These are phyloP conservation scores for Bombus turneri DNA, from an alignment of 1,140 invertebrate species.

Conservation along the genomic window DNA sequence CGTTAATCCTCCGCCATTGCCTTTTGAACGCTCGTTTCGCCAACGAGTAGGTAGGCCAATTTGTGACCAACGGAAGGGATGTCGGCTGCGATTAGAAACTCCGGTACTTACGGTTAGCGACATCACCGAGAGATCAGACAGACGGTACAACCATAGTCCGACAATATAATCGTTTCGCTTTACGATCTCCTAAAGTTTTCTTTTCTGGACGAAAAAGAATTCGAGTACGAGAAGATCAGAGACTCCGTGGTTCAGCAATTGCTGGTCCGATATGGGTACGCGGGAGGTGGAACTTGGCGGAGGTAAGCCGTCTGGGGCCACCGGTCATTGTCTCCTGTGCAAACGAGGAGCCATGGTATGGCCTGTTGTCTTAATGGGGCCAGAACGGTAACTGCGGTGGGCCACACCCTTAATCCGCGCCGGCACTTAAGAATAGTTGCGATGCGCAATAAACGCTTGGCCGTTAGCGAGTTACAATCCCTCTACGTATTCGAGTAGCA, in stretches of 20 bases:
- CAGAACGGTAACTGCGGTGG: slow-evolving; percentile 53
- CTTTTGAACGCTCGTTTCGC: not conserved
- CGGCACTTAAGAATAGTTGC: slow-evolving; percentile 52
- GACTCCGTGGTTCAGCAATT: not conserved
- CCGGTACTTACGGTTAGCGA: not conserved
- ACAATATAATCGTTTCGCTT: no score
- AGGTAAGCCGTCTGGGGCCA: slow-evolving; percentile 36
- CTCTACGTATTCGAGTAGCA: slow-evolving; percentile 7
- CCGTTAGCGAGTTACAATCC: slow-evolving; percentile 5
- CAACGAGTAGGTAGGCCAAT: not conserved
- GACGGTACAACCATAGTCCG: not conserved
- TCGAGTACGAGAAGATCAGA: not conserved
- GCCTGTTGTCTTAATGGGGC: slow-evolving; percentile 52
- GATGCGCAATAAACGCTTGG: slow-evolving; percentile 43
- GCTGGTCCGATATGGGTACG: slow-evolving; percentile 3
- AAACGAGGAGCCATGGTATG: slow-evolving; percentile 37
- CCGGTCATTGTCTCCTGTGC: slow-evolving; percentile 45
- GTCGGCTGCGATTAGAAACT: not conserved
- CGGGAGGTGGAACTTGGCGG: slow-evolving; percentile 16
- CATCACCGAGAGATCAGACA: not conserved
- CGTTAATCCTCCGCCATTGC: not conserved
- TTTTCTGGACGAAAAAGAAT: not conserved
- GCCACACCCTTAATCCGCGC: slow-evolving; percentile 54
- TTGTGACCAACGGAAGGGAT: not conserved
- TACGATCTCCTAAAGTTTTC: no score